Base-by-base conservation (phyloP, 2,113 vertebrate species). In the Cyphomyrus plagiostoma region DNA sequence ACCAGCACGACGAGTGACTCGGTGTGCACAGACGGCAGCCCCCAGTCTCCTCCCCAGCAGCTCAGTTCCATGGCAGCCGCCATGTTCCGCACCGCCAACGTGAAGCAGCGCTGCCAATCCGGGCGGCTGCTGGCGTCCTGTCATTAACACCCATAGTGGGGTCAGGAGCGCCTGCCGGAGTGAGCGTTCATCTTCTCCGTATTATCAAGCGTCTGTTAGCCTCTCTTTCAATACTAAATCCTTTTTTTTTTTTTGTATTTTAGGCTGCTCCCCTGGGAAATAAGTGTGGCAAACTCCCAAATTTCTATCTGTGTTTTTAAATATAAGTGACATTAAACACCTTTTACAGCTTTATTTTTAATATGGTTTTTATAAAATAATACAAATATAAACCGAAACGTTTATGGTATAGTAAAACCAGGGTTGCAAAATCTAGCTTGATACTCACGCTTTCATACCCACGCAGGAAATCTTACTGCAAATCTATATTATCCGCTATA, bases 21-120 rank as follows among this genome's bases (percentile, higher is more conserved):
- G 80, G 96, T 95, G 94, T 99, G 98, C 5, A 99, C 95, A 13
- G 98, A 99, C 1, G 98, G 98, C 87, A 99, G 93, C 84, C 97
- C 98, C 98, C 98, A 99, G 66, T 94, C 98, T 74, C 95, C 97
- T 90, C 97, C 97, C 98, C 98, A 99, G 94, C 97, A 99, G 89
- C 95, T 95, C 92, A 99, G 96, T 93, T 98, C 97, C 96, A 98
- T 97, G 96, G 97, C 93, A 90, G 97, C 94, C 94, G 97, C 97
- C 98, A 98, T 98, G 93, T 97, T 97, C 93, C 89, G 89, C 89
- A 90, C 88, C 66, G 46, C 88, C 86, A 88, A 89, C 88, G 62
- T 74, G 62, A 89, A 89, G 91, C 48, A 0, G 53, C 2, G 74
- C 66, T 13, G 82, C 4, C 1, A 45, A 42, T 21, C 42, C 7